phyloP scores from a whole-genome alignment of 2,888 invertebrate genomes.

The Gandaritis pyraliata region DNA sequence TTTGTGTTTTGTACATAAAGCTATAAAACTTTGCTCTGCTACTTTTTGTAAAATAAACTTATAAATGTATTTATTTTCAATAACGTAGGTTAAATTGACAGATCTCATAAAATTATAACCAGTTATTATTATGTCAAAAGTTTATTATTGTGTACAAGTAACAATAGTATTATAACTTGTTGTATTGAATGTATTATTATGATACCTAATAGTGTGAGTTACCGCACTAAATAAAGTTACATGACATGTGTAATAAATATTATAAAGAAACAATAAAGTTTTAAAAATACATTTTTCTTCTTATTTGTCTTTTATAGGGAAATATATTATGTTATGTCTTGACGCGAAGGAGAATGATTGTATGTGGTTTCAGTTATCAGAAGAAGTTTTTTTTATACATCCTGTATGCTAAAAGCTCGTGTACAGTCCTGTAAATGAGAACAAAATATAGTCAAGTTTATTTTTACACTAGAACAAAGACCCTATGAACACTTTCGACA shows the following conservation, averaged over 20 bases:
- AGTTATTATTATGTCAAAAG: constrained; percentile 82
- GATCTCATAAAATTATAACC: constrained; percentile 71
- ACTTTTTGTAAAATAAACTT: constrained; percentile 56
- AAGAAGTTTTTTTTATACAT: no score
- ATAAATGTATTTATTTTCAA: constrained; percentile 60
- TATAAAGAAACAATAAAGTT: constrained; percentile 83
- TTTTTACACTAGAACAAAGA: constrained; percentile 14
- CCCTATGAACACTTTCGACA: constrained; percentile 18
- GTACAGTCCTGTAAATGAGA: no score
- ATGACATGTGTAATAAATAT: constrained; percentile 83
- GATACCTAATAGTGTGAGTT: constrained; percentile 64
- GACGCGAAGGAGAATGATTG: no score
- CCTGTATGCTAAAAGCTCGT: no score
- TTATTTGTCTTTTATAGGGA: constrained; percentile 4
- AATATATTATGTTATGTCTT: no score
- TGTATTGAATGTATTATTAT: constrained; percentile 81
- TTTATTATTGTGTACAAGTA: constrained; percentile 83
- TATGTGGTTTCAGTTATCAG: no score
- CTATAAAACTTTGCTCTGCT: constrained; percentile 59
- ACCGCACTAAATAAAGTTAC: constrained; percentile 73
- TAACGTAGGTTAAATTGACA: constrained; percentile 65
- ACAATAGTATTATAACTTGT: constrained; percentile 80
- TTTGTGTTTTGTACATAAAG: constrained; percentile 25
- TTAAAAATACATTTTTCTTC: constrained; percentile 63
- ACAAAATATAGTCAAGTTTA: background rate